Conservation (phyloP, 2,888 invertebrate species). For the Megastigmus dorsalis region DNA sequence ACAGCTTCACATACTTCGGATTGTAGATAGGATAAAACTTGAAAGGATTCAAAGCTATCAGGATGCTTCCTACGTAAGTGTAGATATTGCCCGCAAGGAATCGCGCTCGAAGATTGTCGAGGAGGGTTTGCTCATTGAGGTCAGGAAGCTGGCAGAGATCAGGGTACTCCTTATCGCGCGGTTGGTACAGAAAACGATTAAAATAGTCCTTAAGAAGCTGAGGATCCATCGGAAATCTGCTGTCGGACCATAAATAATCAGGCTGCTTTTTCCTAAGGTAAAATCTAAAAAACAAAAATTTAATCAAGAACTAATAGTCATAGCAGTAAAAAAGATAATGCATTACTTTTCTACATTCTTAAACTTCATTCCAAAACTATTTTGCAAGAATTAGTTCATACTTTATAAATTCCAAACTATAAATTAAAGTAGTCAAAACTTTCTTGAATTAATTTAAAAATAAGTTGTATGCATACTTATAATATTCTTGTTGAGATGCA, state of each 20-base stretch:
- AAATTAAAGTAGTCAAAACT: constrained; percentile 67
- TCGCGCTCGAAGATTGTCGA: constrained; percentile 91
- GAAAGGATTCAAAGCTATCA: constrained; percentile 96
- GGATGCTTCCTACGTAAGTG: constrained; percentile 95
- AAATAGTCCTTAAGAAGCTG: constrained; percentile 95
- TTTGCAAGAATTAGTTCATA: no score
- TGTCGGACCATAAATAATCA: constrained; percentile 90
- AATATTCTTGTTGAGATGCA: constrained; percentile 75
- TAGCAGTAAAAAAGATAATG: no score
- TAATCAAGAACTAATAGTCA: no score
- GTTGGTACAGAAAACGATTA: constrained; percentile 92
- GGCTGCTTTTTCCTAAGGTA: constrained; percentile 90
- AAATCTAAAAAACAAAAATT: constrained; percentile 83
- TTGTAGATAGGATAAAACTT: constrained; percentile 98
- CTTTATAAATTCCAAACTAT: background rate
- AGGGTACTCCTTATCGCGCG: constrained; percentile 94
- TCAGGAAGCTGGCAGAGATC: constrained; percentile 97
- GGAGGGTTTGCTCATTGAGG: constrained; percentile 92
- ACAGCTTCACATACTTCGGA: constrained; percentile 96
- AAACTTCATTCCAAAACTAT: no score
- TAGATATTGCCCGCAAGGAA: constrained; percentile 96
- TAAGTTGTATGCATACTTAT: constrained; percentile 70
- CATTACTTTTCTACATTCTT: no score
- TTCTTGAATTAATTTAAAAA: constrained; percentile 61
- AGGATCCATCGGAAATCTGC: constrained; percentile 88